Conservation (phyloP, 2,888 invertebrate species). For the Lydus trimaculatus region DNA sequence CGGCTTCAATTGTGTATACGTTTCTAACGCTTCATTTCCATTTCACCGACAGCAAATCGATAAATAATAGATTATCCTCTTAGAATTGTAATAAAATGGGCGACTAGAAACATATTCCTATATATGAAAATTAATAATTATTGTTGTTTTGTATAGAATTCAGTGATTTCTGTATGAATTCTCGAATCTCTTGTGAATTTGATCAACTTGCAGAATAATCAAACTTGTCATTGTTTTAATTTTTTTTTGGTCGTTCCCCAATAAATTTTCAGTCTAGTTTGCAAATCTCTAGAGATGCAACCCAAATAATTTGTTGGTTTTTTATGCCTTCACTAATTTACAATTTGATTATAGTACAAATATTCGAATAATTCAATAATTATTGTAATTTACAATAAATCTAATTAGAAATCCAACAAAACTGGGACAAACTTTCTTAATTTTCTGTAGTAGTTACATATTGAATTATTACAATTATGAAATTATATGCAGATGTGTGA, state of each 20-base stretch:
- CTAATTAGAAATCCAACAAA: neutral
- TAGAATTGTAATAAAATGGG: neutral
- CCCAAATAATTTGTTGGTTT: neutral
- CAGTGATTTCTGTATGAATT: too few relatives aligned
- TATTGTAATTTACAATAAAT: neutral
- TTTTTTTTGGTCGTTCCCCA: neutral
- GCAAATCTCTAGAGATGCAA: neutral
- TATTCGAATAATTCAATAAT: neutral
- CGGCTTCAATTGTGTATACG: neutral
- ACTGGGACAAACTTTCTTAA: neutral
- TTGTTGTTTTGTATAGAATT: neutral
- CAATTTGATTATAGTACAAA: neutral
- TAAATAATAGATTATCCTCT: constrained; percentile 3
- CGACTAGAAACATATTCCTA: neutral
- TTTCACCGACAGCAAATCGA: constrained; percentile 9
- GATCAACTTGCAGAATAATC: too few relatives aligned
- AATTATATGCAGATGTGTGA: neutral
- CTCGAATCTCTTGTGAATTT: neutral
- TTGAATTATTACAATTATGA: neutral
- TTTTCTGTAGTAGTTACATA: neutral
- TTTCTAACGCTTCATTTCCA: constrained; percentile 2
- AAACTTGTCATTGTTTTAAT: neutral
- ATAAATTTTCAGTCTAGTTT: neutral
- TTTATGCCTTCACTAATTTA: neutral
- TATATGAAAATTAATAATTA: neutral